phyloP scores from a whole-genome alignment of 2,797 vertebrate species.

The Amblyopsis hoosieri region DNA sequence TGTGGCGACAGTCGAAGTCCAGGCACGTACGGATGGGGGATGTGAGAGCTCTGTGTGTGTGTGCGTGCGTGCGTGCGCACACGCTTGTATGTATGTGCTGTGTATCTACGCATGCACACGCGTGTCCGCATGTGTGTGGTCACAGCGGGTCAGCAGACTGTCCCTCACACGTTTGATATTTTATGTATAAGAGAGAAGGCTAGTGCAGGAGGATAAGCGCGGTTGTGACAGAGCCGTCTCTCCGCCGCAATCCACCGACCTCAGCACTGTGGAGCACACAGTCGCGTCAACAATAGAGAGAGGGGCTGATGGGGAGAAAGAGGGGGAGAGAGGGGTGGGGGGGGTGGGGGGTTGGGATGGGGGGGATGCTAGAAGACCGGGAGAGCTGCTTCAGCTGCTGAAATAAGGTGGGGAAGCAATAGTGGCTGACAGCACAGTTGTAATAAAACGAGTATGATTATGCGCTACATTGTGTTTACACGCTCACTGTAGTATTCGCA shows the following conservation, averaged over 20 bases:
- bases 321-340: slow-evolving; percentile 45
- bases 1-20: slow-evolving; percentile 84
- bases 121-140: slow-evolving; percentile 71
- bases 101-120: slow-evolving; percentile 26
- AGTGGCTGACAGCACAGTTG: slow-evolving; percentile 29
- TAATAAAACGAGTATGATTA: slow-evolving; percentile 36
- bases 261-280: slow-evolving; percentile 74
- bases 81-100: slow-evolving; percentile 33
- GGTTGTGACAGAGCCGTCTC: slow-evolving; percentile 87
- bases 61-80: slow-evolving; percentile 41
- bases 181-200: slow-evolving; percentile 89
- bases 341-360: slow-evolving; percentile 57
- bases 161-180: slow-evolving; percentile 98
- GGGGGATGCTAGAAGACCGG: slow-evolving; percentile 37
- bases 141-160: slow-evolving; percentile 96
- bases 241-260: slow-evolving; percentile 80
- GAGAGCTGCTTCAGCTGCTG: slow-evolving; percentile 18
- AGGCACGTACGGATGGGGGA: slow-evolving; percentile 91
- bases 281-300: slow-evolving; percentile 68
- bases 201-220: slow-evolving; percentile 87
- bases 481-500: neutral
- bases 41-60: slow-evolving; percentile 65
- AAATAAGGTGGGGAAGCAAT: slow-evolving; percentile 13
- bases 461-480: slow-evolving; percentile 31
- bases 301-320: slow-evolving; percentile 53